Evolutionary conservation across 1,140 invertebrate genomes (phyloP).

Genomic region (Thaumatotibia leucotreta): DNA sequence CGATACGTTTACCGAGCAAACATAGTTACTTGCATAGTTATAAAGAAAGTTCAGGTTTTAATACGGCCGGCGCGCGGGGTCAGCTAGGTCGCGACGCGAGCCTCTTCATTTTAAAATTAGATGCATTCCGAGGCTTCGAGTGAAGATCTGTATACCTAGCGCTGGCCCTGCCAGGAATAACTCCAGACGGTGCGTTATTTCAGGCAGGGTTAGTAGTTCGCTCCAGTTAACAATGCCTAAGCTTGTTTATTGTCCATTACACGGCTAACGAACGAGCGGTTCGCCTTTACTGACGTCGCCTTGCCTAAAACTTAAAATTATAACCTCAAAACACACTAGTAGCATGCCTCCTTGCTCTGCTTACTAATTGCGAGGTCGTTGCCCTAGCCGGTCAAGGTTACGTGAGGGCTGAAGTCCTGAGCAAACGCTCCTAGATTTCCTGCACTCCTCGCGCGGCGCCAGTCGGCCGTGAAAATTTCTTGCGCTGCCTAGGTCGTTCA

Average conservation of each 20-base stretch:
- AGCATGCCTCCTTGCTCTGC: not conserved
- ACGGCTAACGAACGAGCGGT: constrained; percentile 2
- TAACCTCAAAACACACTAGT: not conserved
- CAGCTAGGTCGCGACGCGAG: constrained; percentile 61
- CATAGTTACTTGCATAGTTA: constrained; percentile 63
- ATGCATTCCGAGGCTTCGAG: constrained; percentile 70
- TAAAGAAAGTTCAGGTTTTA: constrained; percentile 75
- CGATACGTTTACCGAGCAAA: constrained; percentile 67
- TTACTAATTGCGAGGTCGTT: constrained; percentile 38
- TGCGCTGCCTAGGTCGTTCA: not conserved
- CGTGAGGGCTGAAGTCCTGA: constrained; percentile 8
- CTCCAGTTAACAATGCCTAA: constrained; percentile 47
- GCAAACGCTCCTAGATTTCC: not conserved
- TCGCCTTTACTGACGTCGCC: not conserved
- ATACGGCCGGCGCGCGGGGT: constrained; percentile 64
- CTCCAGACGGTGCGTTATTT: constrained; percentile 64
- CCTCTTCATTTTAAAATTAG: constrained; percentile 74
- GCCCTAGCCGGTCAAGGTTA: constrained; percentile 60
- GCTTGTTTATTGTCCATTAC: constrained; percentile 27
- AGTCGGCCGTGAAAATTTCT: not conserved
- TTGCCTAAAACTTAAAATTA: not conserved
- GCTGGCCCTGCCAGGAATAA: constrained; percentile 52
- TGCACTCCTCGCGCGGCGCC: not conserved
- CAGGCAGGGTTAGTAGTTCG: constrained; percentile 62
- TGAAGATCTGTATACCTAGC: constrained; percentile 38